These are phyloP conservation scores for Patiria miniata DNA, from an alignment of 35 echinoderm and acorn worm species.

Conservation along the genomic window DNA sequence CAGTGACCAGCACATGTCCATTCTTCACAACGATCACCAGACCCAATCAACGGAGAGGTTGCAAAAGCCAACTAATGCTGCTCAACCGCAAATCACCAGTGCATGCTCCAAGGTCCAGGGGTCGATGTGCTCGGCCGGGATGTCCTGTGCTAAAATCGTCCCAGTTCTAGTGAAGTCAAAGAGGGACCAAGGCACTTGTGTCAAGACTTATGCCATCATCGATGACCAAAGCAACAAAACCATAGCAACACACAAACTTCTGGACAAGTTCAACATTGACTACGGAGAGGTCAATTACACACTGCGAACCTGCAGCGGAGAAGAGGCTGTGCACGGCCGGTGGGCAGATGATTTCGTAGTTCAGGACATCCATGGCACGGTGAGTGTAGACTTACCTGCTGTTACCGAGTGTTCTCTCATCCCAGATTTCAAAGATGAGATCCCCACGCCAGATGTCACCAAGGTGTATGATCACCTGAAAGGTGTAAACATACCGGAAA, in stretches of 20 bases:
- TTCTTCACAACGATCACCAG: conserved; percentile 17
- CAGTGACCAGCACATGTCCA: conserved; percentile 10
- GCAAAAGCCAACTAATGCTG: no score
- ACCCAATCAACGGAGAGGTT: not conserved
- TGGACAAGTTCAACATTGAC: conserved; percentile 30
- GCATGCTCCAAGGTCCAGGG: no score
- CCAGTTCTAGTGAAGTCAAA: conserved; percentile 41
- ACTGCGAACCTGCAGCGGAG: not conserved
- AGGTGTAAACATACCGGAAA: conserved; percentile 30
- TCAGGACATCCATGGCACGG: not conserved
- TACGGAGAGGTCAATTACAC: conserved; percentile 24
- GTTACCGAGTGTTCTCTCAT: conserved; percentile 30
- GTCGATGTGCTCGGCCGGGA: not conserved
- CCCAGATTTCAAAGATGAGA: conserved; percentile 23
- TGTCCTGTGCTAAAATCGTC: conserved; percentile 28
- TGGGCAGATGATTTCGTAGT: not conserved
- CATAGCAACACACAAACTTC: not conserved
- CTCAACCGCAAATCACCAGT: no score
- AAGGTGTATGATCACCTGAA: conserved; percentile 38
- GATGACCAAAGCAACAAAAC: conserved; percentile 33
- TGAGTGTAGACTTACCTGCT: conserved; percentile 22
- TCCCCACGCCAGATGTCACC: conserved; percentile 26
- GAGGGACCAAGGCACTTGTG: conserved; percentile 13
- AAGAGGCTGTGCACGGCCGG: not conserved
- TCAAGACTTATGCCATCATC: conserved; percentile 43